phyloP scores from a whole-genome alignment of 2,113 vertebrate species.

The Mugil cephalus region DNA sequence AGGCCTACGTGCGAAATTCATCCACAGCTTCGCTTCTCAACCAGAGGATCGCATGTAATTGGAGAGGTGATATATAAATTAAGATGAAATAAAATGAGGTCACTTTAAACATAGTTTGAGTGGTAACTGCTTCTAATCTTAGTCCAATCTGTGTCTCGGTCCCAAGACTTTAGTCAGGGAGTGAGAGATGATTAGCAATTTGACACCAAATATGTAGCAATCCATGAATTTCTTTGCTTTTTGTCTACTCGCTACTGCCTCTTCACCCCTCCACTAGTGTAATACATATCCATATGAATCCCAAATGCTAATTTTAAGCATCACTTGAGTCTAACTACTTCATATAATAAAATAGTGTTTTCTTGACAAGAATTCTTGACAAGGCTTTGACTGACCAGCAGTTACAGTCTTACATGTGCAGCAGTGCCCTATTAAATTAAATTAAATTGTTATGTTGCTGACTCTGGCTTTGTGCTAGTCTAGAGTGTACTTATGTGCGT shows the following conservation, averaged over 20 bases:
- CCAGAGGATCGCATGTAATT: neutral
- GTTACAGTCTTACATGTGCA: neutral
- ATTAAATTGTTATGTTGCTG: neutral
- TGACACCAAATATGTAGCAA: neutral
- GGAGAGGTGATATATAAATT: neutral
- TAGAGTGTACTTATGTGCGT: conserved; percentile 7
- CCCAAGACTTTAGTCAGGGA: neutral
- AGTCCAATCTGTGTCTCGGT: conserved; percentile 1
- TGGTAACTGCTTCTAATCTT: neutral
- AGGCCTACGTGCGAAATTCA: conserved; percentile 10
- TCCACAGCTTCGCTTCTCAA: neutral
- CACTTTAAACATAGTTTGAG: neutral
- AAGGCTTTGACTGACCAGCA: neutral
- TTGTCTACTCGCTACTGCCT: neutral
- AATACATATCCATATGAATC: neutral
- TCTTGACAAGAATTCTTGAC: neutral
- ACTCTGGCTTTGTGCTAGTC: neutral
- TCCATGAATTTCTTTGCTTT: neutral
- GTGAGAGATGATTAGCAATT: too few species aligned
- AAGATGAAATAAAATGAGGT: neutral
- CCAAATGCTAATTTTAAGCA: neutral
- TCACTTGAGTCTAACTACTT: neutral
- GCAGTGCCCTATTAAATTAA: conserved; percentile 1
- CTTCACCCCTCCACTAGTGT: neutral
- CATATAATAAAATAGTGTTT: too few species aligned